Evolutionary conservation across 2,113 vertebrate genomes (phyloP).

Genomic region (Anarrhichthys ocellatus): DNA sequence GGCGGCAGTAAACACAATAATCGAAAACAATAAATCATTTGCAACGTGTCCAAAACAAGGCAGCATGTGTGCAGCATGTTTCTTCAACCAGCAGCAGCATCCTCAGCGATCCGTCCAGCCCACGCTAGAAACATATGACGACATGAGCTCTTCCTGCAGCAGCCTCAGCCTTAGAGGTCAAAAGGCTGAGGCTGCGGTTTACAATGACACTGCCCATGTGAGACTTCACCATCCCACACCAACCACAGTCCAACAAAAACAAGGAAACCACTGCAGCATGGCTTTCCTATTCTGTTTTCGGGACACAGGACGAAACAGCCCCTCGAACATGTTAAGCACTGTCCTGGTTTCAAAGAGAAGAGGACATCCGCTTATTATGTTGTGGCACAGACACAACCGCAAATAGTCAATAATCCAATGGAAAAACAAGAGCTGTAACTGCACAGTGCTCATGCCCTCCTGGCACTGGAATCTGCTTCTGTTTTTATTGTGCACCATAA

Average conservation of each 20-base stretch:
- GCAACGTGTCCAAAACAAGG: not conserved
- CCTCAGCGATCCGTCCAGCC: not conserved
- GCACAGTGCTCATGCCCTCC: slow-evolving; percentile 28
- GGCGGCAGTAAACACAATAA: slow-evolving; percentile 3
- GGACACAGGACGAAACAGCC: not conserved
- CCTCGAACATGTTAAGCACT: slow-evolving; percentile 5
- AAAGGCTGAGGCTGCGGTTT: slow-evolving; percentile 40
- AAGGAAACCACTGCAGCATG: slow-evolving; percentile 61
- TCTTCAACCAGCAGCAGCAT: not conserved
- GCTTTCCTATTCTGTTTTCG: slow-evolving; percentile 38
- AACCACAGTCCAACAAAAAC: slow-evolving; percentile 55
- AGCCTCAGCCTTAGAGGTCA: slow-evolving; percentile 8
- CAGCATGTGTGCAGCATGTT: not conserved
- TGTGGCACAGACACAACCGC: slow-evolving; percentile 35
- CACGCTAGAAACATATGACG: slow-evolving; percentile 34
- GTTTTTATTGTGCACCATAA: slow-evolving; percentile 28
- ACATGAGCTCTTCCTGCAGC: slow-evolving; percentile 57
- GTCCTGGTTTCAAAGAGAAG: slow-evolving; percentile 54
- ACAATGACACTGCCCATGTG: slow-evolving; percentile 50
- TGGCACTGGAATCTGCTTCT: slow-evolving; percentile 21
- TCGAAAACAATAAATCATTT: slow-evolving; percentile 15
- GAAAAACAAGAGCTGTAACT: slow-evolving; percentile 50
- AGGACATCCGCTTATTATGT: slow-evolving; percentile 62
- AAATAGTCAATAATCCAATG: slow-evolving; percentile 72
- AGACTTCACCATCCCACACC: slow-evolving; percentile 38